phyloP scores from a whole-genome alignment of 1,140 invertebrate species.

The Drosophila repletoides region DNA sequence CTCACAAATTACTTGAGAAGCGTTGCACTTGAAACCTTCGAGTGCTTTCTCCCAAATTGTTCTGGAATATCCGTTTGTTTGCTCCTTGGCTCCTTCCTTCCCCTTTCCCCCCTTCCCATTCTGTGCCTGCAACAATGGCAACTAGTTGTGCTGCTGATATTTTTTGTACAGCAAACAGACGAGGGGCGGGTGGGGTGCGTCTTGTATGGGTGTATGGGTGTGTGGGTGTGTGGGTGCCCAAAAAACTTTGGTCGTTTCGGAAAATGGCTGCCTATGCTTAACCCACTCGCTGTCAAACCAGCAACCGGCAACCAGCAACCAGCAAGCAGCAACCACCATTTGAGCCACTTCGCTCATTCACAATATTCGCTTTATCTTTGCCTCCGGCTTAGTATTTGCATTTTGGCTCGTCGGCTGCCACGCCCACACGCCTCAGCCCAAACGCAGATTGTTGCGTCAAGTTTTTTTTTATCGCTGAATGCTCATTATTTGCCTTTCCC shows the following conservation, averaged over 20 bases:
- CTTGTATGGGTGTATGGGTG: not conserved
- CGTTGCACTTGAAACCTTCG: slow-evolving; percentile 33
- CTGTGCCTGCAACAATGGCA: slow-evolving; percentile 18
- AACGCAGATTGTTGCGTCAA: not conserved
- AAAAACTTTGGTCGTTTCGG: slow-evolving; percentile 26
- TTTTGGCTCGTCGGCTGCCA: slow-evolving; percentile 19
- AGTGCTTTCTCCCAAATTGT: too few relatives aligned
- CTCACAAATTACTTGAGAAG: slow-evolving; percentile 40
- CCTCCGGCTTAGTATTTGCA: slow-evolving; percentile 31
- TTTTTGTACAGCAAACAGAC: slow-evolving; percentile 10
- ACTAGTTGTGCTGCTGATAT: slow-evolving; percentile 8
- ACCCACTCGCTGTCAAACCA: slow-evolving; percentile 19
- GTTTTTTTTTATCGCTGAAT: slow-evolving; percentile 57
- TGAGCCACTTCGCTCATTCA: too few relatives aligned
- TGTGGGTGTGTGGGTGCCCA: not conserved
- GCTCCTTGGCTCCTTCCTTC: too few relatives aligned
- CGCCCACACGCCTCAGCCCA: too few relatives aligned
- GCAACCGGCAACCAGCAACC: too few relatives aligned
- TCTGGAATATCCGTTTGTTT: too few relatives aligned
- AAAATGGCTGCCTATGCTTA: not conserved
- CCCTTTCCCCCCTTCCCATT: not conserved
- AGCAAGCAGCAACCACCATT: too few relatives aligned
- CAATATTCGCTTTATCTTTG: slow-evolving; percentile 42
- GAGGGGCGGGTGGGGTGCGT: not conserved
- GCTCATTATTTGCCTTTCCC: slow-evolving; percentile 53